Evolutionary conservation across 2,888 invertebrate species (phyloP).

Genomic region (Sesamia inferens): DNA sequence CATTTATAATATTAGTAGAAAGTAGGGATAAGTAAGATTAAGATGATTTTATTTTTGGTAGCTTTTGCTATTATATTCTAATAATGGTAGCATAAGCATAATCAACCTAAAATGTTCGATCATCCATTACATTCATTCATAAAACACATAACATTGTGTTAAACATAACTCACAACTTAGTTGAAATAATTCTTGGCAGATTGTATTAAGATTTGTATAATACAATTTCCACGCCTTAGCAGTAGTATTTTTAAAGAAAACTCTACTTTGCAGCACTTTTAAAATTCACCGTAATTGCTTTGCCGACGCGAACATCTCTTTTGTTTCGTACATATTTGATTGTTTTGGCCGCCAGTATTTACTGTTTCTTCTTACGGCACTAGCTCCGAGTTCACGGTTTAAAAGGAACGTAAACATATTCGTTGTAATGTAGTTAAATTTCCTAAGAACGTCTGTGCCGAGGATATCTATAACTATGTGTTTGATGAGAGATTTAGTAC

Average conservation of each 20-base stretch:
- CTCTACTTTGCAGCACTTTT: background rate
- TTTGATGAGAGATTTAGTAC: background rate
- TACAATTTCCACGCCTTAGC: background rate
- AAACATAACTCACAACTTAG: background rate
- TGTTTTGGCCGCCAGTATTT: slow-evolving; percentile 28
- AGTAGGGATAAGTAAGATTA: background rate
- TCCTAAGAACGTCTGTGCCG: background rate
- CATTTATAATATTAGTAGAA: too few relatives aligned
- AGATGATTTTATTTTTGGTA: background rate
- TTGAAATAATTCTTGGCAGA: background rate
- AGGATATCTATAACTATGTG: background rate
- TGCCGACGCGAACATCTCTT: slow-evolving; percentile 18
- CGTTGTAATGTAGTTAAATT: background rate
- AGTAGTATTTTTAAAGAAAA: slow-evolving; percentile 1
- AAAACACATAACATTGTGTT: too few relatives aligned
- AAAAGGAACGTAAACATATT: background rate
- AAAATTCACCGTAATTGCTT: slow-evolving; percentile 25
- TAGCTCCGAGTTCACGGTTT: background rate
- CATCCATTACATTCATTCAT: too few relatives aligned
- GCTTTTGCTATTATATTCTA: background rate
- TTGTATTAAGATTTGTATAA: background rate
- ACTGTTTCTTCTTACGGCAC: background rate
- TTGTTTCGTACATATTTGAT: slow-evolving; percentile 40
- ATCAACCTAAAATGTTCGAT: too few relatives aligned
- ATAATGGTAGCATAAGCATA: background rate